phyloP scores from a whole-genome alignment of 1,140 invertebrate genomes.

The Calephelis virginiensis region DNA sequence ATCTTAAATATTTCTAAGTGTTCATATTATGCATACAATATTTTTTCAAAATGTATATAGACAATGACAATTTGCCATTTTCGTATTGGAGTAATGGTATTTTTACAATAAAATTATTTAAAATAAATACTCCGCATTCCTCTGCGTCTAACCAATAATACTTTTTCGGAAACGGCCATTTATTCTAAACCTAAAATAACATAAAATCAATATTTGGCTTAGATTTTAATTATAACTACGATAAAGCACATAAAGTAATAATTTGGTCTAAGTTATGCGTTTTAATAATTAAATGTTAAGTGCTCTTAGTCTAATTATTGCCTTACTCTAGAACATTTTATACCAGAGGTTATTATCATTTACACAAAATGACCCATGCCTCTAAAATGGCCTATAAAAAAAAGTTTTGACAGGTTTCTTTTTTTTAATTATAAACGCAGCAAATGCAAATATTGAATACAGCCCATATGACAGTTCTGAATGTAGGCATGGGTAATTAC shows the following conservation, averaged over 20 bases:
- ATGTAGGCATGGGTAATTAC: slow-evolving; percentile 12
- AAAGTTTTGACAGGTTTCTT: slow-evolving; percentile 4
- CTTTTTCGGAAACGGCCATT: slow-evolving; percentile 65
- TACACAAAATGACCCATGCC: slow-evolving; percentile 50
- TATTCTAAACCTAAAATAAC: slow-evolving; percentile 61
- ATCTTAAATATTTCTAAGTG: slow-evolving; percentile 53
- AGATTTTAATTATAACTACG: slow-evolving; percentile 74
- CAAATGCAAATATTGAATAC: slow-evolving; percentile 9
- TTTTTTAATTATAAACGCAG: slow-evolving; percentile 16
- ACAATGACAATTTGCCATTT: slow-evolving; percentile 25
- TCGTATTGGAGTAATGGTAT: slow-evolving; percentile 37
- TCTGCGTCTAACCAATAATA: slow-evolving; percentile 66
- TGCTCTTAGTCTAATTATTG: slow-evolving; percentile 74
- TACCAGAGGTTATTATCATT: slow-evolving; percentile 49
- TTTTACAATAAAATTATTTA: slow-evolving; percentile 39
- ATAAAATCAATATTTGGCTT: slow-evolving; percentile 77
- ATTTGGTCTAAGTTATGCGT: slow-evolving; percentile 77
- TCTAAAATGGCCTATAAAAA: slow-evolving; percentile 19
- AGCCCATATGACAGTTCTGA: background rate
- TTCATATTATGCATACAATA: slow-evolving; percentile 71
- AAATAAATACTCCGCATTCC: slow-evolving; percentile 68
- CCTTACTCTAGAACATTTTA: slow-evolving; percentile 63
- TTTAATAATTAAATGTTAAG: slow-evolving; percentile 71
- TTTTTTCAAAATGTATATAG: slow-evolving; percentile 25
- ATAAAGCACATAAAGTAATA: slow-evolving; percentile 75